Base-by-base conservation (phyloP, 1,140 invertebrate species). In the Penaeus japonicus region DNA sequence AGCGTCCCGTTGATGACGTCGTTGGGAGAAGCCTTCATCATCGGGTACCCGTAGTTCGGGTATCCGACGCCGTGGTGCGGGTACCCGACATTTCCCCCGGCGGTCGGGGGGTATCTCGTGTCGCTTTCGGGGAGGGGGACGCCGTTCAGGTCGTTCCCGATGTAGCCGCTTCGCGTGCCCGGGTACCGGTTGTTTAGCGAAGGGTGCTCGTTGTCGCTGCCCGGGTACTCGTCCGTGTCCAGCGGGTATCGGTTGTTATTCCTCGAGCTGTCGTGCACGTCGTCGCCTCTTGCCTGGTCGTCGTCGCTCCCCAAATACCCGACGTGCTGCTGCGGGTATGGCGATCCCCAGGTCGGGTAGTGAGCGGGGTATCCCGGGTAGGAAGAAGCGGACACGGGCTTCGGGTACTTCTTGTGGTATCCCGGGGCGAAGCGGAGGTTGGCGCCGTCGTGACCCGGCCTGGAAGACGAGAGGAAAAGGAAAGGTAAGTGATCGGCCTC, bases 1-100 rank as follows among this genome's bases (percentile, higher is more conserved):
- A 87, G 65, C 20, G 75, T 87, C 78, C 75, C 53, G 85, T 87
- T 87, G 32, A 87, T 27, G 24, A 87, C 85, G 35, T 87, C 85
- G 22, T 87, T 87, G 55, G 85, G 85, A 10, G 85, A 87, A 15
- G 85, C 27, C 55, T 27, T 57, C 3, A 87, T 54, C 85, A 87
- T 54, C 55, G 85, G 85, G 77, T 87, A 87, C n/a, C 77, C 85
- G 77, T 80, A 87, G 57, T 87, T 87, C 35, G 85, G 75, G 55
- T 87, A 70, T 70, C n/a, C 65, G 24, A 70, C 32, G 22, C 65
- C 65, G 65, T 32, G 24, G 24, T 70, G 65, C 65, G 4, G 65
- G 65, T 70, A 70, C 4, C 65, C 65, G 32, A 15, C 79, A 24
- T 77, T 77, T 53, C 53, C 85, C 55, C 65, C 75, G 22, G 32